Conservation (phyloP, 2,888 invertebrate genomes). For the Chaitophorus viminalis region DNA sequence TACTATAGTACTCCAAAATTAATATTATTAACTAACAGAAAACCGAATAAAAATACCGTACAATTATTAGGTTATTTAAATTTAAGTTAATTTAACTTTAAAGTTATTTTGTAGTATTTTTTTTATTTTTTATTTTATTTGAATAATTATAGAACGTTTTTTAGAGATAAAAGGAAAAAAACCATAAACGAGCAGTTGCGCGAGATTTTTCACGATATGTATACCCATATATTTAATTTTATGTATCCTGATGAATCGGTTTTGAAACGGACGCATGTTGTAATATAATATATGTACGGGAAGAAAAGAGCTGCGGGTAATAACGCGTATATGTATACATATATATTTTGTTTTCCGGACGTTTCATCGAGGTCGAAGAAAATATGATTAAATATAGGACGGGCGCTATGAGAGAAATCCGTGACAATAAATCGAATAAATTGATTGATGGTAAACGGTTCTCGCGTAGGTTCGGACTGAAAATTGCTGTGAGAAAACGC, state of each 20-base stretch:
- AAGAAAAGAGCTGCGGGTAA: not conserved
- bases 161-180: too few species aligned
- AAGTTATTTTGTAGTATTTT: too few species aligned
- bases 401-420: constrained; percentile 43
- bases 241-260: constrained; percentile 23
- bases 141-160: too few species aligned
- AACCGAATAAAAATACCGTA: too few species aligned
- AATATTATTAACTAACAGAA: too few species aligned
- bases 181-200: too few species aligned
- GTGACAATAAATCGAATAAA: constrained; percentile 61
- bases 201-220: too few species aligned
- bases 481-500: constrained; percentile 58
- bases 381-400: constrained; percentile 29
- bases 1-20: too few species aligned
- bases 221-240: too few species aligned
- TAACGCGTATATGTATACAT: not conserved
- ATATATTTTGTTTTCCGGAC: constrained; percentile 17
- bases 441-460: constrained; percentile 57
- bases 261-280: not conserved
- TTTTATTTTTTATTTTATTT: too few species aligned
- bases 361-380: not conserved
- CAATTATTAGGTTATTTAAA: too few species aligned
- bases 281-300: not conserved
- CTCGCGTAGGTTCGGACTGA: not conserved
- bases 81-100: too few species aligned